Conservation (phyloP, 2,797 vertebrate genomes). For the Scyliorhinus canicula region DNA sequence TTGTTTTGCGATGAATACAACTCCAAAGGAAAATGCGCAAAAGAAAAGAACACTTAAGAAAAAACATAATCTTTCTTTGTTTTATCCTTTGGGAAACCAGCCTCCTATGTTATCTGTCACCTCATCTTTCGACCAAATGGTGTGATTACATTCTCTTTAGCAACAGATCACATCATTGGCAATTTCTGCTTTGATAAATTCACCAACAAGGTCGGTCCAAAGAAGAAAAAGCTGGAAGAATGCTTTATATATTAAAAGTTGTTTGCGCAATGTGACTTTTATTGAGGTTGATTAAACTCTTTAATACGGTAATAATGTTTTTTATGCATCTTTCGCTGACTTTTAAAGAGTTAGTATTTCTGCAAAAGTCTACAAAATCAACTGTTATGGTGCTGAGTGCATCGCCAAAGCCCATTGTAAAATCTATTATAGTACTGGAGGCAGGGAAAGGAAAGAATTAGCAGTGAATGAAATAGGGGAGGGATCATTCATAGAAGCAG, state of each 20-base stretch:
- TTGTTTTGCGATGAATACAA: background rate
- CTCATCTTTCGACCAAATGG: background rate
- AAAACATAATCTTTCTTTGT: background rate
- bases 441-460: background rate
- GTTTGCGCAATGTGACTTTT: background rate
- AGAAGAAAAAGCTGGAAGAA: background rate
- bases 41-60: background rate
- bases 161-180: background rate
- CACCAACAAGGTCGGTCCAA: background rate
- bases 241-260: background rate
- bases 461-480: background rate
- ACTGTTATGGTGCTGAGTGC: background rate
- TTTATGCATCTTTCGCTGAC: background rate
- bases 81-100: background rate
- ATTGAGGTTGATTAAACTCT: background rate
- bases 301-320: background rate
- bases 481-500: background rate
- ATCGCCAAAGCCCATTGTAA: background rate
- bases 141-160: background rate
- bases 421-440: background rate
- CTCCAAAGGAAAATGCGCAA: background rate
- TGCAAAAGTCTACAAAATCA: background rate
- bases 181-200: background rate
- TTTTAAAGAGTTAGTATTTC: background rate
- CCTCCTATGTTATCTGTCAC: background rate